Evolutionary conservation across 1,140 invertebrate species (phyloP), one percentile per base, ranked within the genome.

Genomic region (Zaprionus nigranus): DNA sequence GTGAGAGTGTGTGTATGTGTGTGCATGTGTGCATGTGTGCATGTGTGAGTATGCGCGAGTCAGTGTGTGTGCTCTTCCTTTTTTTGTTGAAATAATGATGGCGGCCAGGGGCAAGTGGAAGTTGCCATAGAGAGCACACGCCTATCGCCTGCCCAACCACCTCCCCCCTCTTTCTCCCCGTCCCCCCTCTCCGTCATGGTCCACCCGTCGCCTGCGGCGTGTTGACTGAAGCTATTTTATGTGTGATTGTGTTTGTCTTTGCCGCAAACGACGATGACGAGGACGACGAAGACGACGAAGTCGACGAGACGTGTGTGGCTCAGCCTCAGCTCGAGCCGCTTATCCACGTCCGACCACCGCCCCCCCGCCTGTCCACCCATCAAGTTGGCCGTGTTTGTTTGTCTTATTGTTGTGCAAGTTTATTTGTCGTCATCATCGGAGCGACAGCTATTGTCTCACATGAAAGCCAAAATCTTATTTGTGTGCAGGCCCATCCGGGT

Each of bases 201-300:
- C 17, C 36, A n/a, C 26, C 49, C 30, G 36, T 36, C 13, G 62
- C 62, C 49, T 53, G 63, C 63, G 34, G 69, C 63, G 57, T 72
- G 69, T 72, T 72, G 69, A 65, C 69, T 72, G 69, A 72, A 72
- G 69, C 69, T 77, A 68, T 82, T 82, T 73, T 73, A 82, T 82
- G 79, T 54, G 58, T 62, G 80, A 78, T 81, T 82, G 78, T 79
- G 80, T 82, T 82, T 82, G 80, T 82, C 79, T 82, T 82, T 78
- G 75, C 80, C 80, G 62, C 75, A 82, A 60, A 60, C n/a, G 40
- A 46, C 40, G 11, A 53, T 20, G 49, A 53, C 12, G 17, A 15
- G 12, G 40, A 46, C 40, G 20, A 24, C 49, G 49, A 53, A 12
- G 17, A 6, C 22, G 20, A 51, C 1, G 17, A 5, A 2, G 49